Base-by-base conservation (phyloP, 2,888 invertebrate genomes). In the Aphidoletes aphidimyza region DNA sequence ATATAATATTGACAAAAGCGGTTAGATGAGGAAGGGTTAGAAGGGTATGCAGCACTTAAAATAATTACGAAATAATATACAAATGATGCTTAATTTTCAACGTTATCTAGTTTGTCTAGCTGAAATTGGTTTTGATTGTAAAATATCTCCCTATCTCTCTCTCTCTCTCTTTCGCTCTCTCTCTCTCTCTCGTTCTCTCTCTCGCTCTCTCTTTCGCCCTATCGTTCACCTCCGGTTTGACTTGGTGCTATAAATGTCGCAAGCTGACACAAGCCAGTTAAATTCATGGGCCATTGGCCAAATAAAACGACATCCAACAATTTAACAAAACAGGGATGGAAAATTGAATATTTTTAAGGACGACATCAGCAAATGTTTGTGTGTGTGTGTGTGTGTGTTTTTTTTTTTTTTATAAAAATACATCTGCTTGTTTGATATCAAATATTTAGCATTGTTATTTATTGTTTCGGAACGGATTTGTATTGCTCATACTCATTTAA, bases 401-500 rank as follows among this genome's bases (percentile, higher is more conserved):
- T n/a, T n/a, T n/a, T n/a, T n/a, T n/a, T n/a, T n/a, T n/a, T n/a
- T n/a, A n/a, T n/a, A n/a, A n/a, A n/a, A n/a, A 84, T 54, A 84
- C 54, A 84, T 84, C 54, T 84, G 54, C 84, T 37, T 54, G 30
- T 54, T 84, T 47, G 54, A 84, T 84, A 54, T 54, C 49, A 84
- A 84, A 54, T 84, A 84, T 84, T 83, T 84, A 54, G 84, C 84
- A 54, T 84, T 84, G 84, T 84, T 84, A 54, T 54, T 81, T 81
- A 81, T 81, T 81, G 81, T 81, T 37, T 81, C 11, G 81, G 81
- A 81, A 81, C 81, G 37, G 81, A 81, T 81, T 81, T 30, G 36
- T 81, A 81, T 81, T 81, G 36, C 37, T 81, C 36, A 14, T 69
- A 30, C 9, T 30, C 69, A 69, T 69, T 2, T 30, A 30, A 14